Evolutionary conservation across 2,797 vertebrate species (phyloP).

Genomic region (Poeciliopsis paucimaculata): DNA sequence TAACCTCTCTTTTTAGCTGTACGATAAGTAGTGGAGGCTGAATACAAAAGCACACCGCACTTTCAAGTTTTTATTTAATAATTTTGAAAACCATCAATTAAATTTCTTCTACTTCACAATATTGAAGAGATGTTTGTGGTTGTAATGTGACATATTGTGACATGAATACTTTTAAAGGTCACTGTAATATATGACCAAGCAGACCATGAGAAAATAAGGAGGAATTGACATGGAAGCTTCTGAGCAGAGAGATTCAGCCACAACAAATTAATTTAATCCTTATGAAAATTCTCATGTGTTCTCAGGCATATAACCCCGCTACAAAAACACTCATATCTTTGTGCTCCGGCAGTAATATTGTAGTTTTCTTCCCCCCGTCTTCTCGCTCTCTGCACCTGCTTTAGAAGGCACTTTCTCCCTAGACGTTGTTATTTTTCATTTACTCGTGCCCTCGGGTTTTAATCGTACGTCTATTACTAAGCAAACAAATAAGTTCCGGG

Average conservation of each 20-base stretch:
- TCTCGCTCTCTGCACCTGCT: slow-evolving; percentile 75
- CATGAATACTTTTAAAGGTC: not conserved
- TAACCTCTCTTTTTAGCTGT: not conserved
- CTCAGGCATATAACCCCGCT: slow-evolving; percentile 70
- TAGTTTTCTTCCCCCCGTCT: slow-evolving; percentile 50
- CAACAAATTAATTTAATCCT: slow-evolving; percentile 78
- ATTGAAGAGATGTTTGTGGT: not conserved
- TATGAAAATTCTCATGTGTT: slow-evolving; percentile 73
- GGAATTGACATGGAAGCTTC: slow-evolving; percentile 43
- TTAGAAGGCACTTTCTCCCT: slow-evolving; percentile 66
- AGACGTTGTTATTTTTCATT: slow-evolving; percentile 86
- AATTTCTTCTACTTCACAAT: not conserved
- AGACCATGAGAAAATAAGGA: slow-evolving; percentile 58
- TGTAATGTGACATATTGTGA: not conserved
- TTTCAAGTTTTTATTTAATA: not conserved
- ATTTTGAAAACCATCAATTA: not conserved
- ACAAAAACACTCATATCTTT: slow-evolving; percentile 74
- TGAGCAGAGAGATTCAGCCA: slow-evolving; percentile 56
- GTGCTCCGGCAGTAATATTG: slow-evolving; percentile 69
- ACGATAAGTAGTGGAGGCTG: not conserved
- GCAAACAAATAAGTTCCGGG: slow-evolving; percentile 84
- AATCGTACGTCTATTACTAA: slow-evolving; percentile 83
- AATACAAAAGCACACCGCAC: not conserved
- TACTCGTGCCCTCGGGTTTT: slow-evolving; percentile 82
- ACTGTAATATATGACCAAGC: slow-evolving; percentile 27